phyloP scores from a whole-genome alignment of 2,888 invertebrate genomes.

The Trichopoda pennipes region DNA sequence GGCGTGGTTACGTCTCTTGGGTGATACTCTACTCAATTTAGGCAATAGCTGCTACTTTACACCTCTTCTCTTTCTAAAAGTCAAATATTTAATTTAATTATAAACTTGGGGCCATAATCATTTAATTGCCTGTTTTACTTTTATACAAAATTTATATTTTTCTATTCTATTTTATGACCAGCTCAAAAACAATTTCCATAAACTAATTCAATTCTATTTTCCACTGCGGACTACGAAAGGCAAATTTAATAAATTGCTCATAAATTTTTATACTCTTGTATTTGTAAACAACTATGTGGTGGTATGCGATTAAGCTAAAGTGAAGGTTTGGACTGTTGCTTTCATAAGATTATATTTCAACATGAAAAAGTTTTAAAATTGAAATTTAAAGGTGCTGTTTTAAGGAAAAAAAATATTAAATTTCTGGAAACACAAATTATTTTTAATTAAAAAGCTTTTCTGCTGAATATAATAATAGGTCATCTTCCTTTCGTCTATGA shows the following conservation, averaged over 20 bases:
- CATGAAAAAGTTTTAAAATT: background rate
- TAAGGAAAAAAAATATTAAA: background rate
- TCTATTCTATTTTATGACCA: conserved; percentile 49
- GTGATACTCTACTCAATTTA: no score
- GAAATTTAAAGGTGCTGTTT: background rate
- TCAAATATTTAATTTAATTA: conserved; percentile 49
- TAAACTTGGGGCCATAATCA: conserved; percentile 43
- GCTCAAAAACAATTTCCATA: conserved; percentile 59
- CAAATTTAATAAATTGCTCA: conserved; percentile 57
- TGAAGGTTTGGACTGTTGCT: background rate
- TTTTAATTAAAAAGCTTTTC: no score
- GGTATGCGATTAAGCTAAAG: background rate
- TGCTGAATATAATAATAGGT: no score
- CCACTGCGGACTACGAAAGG: conserved; percentile 42
- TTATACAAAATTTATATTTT: conserved; percentile 45
- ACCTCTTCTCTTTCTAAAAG: background rate
- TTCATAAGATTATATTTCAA: background rate
- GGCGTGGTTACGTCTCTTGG: no score
- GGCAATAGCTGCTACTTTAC: no score
- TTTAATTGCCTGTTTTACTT: conserved; percentile 43
- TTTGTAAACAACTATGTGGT: background rate
- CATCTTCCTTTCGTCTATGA: no score
- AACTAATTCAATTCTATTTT: conserved; percentile 56
- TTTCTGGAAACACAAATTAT: no score
- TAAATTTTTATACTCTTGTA: conserved; percentile 45